Percentiles rank a stretch among this genome's conserved stretches.
Conservation (phyloP, 2,113 vertebrate genomes). For the Campylorhamphus procurvoides region DNA sequence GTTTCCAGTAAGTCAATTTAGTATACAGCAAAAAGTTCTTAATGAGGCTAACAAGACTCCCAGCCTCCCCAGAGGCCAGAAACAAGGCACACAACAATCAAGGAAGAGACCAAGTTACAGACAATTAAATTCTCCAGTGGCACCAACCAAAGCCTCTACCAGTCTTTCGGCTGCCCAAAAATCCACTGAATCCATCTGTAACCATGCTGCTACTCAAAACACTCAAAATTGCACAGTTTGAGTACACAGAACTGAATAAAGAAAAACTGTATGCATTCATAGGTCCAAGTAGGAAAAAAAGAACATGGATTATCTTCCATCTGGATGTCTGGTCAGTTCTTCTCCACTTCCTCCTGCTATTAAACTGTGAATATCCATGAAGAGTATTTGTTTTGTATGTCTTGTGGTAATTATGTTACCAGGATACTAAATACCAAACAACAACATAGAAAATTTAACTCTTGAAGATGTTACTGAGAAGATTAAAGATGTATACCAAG, state of each 20-base stretch:
- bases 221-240: neutral
- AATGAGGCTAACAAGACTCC: neutral
- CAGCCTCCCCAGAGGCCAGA: neutral
- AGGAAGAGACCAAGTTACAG: neutral
- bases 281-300: neutral
- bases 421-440: conserved; percentile 73
- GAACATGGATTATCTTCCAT: neutral
- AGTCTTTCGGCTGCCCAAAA: neutral
- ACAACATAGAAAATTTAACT: neutral
- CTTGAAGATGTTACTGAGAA: neutral
- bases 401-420: conserved; percentile 72
- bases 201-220: neutral
- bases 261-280: neutral
- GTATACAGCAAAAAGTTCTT: neutral
- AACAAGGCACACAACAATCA: neutral
- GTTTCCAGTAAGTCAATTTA: neutral
- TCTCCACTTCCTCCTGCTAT: conserved; percentile 18
- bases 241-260: neutral
- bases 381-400: conserved; percentile 42
- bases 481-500: neutral
- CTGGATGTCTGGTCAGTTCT: neutral
- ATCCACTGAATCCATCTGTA: neutral
- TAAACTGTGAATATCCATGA: conserved; percentile 22
- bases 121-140: neutral
- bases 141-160: neutral